A percentile compares a stretch with the other conserved stretches of the same genome.
phyloP scores from a whole-genome alignment of 2,113 vertebrate genomes.

The Nestor notabilis region DNA sequence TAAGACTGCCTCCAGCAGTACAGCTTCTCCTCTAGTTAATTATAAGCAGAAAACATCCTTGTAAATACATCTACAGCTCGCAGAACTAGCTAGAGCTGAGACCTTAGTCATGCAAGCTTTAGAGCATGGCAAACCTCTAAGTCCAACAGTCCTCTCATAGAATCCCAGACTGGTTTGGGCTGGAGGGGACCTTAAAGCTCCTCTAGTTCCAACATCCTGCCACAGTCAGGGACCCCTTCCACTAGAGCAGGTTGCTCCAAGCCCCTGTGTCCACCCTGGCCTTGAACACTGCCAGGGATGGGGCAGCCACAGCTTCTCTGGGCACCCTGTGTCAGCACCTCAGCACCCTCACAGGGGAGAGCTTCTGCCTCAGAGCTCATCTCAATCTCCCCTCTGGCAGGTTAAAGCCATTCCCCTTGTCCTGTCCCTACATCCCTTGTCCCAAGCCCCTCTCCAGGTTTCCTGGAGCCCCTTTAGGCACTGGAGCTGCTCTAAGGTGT shows the following conservation, averaged over 20 bases:
- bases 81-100: neutral
- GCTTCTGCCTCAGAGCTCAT: no score
- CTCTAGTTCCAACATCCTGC: rapidly evolving
- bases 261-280: no score
- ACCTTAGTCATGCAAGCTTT: neutral
- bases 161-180: neutral
- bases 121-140: neutral
- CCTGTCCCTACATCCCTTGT: no score
- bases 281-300: no score
- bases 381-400: no score
- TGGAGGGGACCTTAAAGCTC: neutral
- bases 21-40: neutral
- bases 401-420: no score
- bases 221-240: neutral
- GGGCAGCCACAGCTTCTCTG: no score
- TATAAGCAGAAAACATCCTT: neutral
- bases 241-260: neutral
- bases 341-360: no score
- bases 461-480: no score
- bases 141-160: neutral
- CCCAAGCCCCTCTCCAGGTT: no score
- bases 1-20: neutral
- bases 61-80: neutral
- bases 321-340: no score
- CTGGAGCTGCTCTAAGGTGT: no score